Percentiles rank a stretch among this genome's conserved stretches.
These are phyloP conservation scores for Campopleginae sp. DNA, from an alignment of 2,888 invertebrate genomes.

Conservation along the genomic window DNA sequence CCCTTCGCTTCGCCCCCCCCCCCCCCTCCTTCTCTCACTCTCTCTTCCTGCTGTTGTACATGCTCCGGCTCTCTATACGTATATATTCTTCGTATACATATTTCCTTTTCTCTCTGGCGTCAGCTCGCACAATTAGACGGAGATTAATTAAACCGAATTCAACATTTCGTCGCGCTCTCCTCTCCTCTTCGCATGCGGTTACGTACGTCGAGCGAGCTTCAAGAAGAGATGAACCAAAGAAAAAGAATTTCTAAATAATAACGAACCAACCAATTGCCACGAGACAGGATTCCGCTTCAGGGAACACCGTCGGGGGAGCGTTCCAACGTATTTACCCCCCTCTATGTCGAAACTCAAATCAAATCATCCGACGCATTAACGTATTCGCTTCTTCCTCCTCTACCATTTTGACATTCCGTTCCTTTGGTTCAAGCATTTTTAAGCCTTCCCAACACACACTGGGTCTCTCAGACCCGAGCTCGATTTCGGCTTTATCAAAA, in stretches of 20 bases:
- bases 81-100: conserved; percentile 32
- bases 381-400: conserved; percentile 43
- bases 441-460: no score
- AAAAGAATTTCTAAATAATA: not conserved
- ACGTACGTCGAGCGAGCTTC: not conserved
- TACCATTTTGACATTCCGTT: conserved; percentile 27
- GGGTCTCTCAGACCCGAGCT: no score
- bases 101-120: conserved; percentile 46
- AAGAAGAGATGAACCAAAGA: not conserved
- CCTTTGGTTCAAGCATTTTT: not conserved
- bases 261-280: conserved; percentile 53
- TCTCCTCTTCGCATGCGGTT: not conserved
- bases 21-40: conserved; percentile 29
- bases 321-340: conserved; percentile 19
- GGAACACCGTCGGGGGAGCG: conserved; percentile 28
- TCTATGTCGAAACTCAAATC: conserved; percentile 58
- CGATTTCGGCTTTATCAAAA: not conserved
- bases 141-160: conserved; percentile 83
- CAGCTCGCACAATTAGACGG: conserved; percentile 81
- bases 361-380: conserved; percentile 67
- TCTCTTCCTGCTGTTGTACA: conserved; percentile 33
- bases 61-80: conserved; percentile 1
- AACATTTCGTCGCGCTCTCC: conserved; percentile 74
- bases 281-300: conserved; percentile 48
- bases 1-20: conserved; percentile 52